phyloP scores from a whole-genome alignment of 2,888 invertebrate species.

The Plusia festucae region DNA sequence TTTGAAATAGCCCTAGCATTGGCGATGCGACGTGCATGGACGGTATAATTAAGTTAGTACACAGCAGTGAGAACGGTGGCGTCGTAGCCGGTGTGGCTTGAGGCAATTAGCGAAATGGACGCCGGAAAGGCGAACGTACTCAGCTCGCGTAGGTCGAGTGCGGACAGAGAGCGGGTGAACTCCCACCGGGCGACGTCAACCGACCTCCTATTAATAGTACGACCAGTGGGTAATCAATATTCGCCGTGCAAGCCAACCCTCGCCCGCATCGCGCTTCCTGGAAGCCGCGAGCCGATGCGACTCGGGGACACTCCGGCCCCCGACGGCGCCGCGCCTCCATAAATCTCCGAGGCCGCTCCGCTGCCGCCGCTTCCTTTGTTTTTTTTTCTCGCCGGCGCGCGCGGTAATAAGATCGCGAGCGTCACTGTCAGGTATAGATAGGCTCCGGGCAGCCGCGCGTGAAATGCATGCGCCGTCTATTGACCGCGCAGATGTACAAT shows the following conservation, averaged over 20 bases:
- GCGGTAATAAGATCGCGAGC: constrained; percentile 85
- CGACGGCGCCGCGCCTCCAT: constrained; percentile 85
- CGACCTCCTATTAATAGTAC: constrained; percentile 82
- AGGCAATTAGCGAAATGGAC: constrained; percentile 82
- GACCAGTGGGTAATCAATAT: constrained; percentile 82
- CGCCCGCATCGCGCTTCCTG: constrained; percentile 81
- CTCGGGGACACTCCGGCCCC: constrained; percentile 71
- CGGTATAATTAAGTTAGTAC: constrained; percentile 54
- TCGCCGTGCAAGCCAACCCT: constrained; percentile 76
- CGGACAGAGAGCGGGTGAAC: constrained; percentile 63
- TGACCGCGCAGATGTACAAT: constrained; percentile 75
- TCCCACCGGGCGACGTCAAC: constrained; percentile 65
- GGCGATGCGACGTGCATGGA: constrained; percentile 50
- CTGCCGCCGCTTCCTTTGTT: constrained; percentile 80
- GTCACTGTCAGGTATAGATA: constrained; percentile 85
- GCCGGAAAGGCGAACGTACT: constrained; percentile 73
- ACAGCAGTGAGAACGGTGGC: constrained; percentile 48
- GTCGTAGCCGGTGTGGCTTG: constrained; percentile 58
- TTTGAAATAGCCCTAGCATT: constrained; percentile 38
- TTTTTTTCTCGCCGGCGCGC: constrained; percentile 71
- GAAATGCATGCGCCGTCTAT: constrained; percentile 69
- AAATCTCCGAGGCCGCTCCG: constrained; percentile 78
- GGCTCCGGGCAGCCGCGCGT: constrained; percentile 65
- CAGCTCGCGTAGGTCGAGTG: constrained; percentile 66
- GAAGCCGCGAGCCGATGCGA: constrained; percentile 71